phyloP scores from a whole-genome alignment of 2,113 vertebrate species.

The Callipepla squamata region DNA sequence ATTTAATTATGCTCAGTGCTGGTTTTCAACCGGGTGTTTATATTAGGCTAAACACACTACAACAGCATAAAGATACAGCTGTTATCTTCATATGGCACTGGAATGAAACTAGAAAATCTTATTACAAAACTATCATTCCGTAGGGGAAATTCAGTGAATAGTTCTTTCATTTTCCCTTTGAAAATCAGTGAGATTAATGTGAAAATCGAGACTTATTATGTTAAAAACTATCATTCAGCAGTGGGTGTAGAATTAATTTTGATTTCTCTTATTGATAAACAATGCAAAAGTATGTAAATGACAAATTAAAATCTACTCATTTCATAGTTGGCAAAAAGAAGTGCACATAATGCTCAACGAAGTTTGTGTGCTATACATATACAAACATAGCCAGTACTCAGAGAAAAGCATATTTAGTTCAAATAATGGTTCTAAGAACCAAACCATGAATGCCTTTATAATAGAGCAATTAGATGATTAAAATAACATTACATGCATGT shows the following conservation, averaged over 20 bases:
- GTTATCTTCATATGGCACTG: neutral
- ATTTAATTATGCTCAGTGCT: neutral
- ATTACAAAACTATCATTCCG: neutral
- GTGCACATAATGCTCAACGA: neutral
- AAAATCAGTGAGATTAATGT: neutral
- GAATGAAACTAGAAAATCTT: neutral
- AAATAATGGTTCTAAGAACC: neutral
- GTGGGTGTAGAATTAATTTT: neutral
- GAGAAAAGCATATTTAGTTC: conserved; percentile 15
- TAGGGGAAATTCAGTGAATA: neutral
- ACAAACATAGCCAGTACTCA: neutral
- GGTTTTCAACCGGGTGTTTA: neutral
- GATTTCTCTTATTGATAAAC: neutral
- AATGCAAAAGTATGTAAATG: neutral
- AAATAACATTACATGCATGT: neutral
- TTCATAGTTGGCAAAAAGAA: neutral
- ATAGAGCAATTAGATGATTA: neutral
- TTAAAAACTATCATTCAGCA: neutral
- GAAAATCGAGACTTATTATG: conserved; percentile 8
- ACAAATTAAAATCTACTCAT: conserved; percentile 17
- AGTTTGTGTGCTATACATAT: neutral
- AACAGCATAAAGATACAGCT: neutral
- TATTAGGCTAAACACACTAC: neutral
- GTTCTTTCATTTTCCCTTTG: neutral
- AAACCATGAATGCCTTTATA: neutral